Evolutionary conservation across 2,888 invertebrate genomes (phyloP).

Genomic region (Bellardia bayeri): DNA sequence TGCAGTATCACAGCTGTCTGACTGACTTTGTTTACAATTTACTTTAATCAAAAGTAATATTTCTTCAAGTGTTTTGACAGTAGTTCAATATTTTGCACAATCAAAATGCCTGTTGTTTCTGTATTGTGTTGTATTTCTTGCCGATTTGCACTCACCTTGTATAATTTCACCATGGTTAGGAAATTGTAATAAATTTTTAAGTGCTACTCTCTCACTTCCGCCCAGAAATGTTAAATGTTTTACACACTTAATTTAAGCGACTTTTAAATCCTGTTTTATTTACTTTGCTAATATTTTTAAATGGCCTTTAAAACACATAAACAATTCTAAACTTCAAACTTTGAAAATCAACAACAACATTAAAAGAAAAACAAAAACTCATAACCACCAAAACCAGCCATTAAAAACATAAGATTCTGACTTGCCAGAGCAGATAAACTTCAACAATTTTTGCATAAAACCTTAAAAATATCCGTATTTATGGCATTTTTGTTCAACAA

Average conservation of each 20-base stretch:
- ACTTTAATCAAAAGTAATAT: too few species aligned
- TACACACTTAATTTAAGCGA: neutral
- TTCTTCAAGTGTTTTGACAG: too few species aligned
- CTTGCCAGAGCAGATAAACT: neutral
- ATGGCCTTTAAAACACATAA: conserved; percentile 6
- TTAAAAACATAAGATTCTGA: neutral
- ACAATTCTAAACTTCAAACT: conserved; percentile 21
- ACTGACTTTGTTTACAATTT: too few species aligned
- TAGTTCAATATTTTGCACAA: too few species aligned
- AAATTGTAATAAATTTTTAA: neutral
- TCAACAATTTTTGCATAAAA: conserved; percentile 10
- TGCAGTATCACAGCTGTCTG: too few species aligned
- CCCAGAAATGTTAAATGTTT: neutral
- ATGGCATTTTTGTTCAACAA: neutral
- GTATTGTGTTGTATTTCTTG: too few species aligned
- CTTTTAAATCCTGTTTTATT: conserved; percentile 26
- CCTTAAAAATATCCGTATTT: conserved; percentile 24
- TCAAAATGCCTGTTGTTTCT: too few species aligned
- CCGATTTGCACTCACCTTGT: too few species aligned
- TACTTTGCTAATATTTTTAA: conserved; percentile 26
- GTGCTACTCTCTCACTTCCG: neutral
- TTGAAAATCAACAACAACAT: neutral
- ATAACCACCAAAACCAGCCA: neutral
- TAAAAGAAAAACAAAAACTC: conserved; percentile 9
- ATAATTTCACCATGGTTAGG: too few species aligned